phyloP scores from a whole-genome alignment of 23 tunicate genomes.

The Ascidia mentula region DNA sequence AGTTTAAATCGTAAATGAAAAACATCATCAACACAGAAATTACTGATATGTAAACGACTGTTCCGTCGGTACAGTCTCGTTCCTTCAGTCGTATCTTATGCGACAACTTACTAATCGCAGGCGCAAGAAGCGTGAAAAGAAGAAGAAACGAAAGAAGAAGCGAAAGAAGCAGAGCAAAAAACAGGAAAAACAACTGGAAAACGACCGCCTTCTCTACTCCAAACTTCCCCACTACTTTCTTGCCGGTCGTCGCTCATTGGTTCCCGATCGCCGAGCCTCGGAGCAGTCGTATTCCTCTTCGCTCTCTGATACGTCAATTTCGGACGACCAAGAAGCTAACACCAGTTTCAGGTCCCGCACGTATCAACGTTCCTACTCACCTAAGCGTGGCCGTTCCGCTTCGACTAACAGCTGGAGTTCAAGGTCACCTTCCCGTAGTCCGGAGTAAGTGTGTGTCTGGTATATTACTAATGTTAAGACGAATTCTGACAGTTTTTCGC shows the following conservation, averaged over 20 bases:
- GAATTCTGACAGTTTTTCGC: too few relatives aligned
- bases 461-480: too few relatives aligned
- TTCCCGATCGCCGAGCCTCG: constrained; percentile 30
- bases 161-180: constrained; percentile 23
- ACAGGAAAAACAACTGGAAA: constrained; percentile 9
- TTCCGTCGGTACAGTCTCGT: too few relatives aligned
- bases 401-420: constrained; percentile 11
- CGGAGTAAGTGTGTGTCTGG: constrained; percentile 6
- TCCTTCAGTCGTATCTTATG: too few relatives aligned
- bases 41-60: too few relatives aligned
- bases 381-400: constrained; percentile 13
- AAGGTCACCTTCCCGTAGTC: constrained; percentile 3
- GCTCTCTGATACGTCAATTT: constrained; percentile 8
- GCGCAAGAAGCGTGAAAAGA: constrained; percentile 17
- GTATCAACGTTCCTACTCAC: constrained; percentile 8
- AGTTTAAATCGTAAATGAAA: too few relatives aligned
- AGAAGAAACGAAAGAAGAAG: constrained; percentile 33
- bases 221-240: constrained; percentile 48
- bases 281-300: constrained; percentile 30
- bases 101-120: too few relatives aligned
- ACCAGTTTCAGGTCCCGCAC: background rate
- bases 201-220: constrained; percentile 36
- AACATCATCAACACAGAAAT: too few relatives aligned
- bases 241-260: constrained; percentile 44
- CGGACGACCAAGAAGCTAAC: background rate